phyloP scores from a whole-genome alignment of 2,888 invertebrate genomes.

The Callyntrura sp. region DNA sequence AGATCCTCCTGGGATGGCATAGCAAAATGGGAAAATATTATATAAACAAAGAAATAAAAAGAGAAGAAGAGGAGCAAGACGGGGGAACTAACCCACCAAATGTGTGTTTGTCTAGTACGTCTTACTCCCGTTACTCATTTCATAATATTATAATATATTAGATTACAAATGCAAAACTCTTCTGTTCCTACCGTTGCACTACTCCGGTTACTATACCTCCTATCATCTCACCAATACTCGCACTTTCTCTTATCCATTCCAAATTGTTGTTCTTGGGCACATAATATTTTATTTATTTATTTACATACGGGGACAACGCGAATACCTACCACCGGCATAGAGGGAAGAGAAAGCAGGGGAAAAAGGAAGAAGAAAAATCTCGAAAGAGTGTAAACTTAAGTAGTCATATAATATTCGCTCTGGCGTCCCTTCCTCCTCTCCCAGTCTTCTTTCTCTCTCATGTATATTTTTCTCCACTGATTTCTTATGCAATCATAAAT shows the following conservation, averaged over 20 bases:
- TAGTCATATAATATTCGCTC: conserved; percentile 47
- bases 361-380: conserved; percentile 94
- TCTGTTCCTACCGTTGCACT: too few relatives aligned
- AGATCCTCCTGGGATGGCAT: background rate
- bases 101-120: background rate
- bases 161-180: conserved; percentile 7
- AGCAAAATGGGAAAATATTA: background rate
- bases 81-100: too few relatives aligned
- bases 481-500: conserved; percentile 78
- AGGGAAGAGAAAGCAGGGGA: conserved; percentile 92
- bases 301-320: background rate
- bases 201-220: background rate
- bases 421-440: background rate
- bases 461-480: conserved; percentile 62
- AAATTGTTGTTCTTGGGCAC: conserved; percentile 14
- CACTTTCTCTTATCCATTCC: background rate
- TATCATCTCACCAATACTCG: background rate
- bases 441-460: background rate
- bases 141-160: background rate
- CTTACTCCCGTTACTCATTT: background rate
- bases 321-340: conserved; percentile 87
- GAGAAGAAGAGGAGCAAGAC: background rate
- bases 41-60: background rate
- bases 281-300: conserved; percentile 52
- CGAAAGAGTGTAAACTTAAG: conserved; percentile 19